Percentiles rank a stretch among this genome's conserved stretches.
phyloP scores from a whole-genome alignment of 2,888 invertebrate species.

The Apamea crenata region DNA sequence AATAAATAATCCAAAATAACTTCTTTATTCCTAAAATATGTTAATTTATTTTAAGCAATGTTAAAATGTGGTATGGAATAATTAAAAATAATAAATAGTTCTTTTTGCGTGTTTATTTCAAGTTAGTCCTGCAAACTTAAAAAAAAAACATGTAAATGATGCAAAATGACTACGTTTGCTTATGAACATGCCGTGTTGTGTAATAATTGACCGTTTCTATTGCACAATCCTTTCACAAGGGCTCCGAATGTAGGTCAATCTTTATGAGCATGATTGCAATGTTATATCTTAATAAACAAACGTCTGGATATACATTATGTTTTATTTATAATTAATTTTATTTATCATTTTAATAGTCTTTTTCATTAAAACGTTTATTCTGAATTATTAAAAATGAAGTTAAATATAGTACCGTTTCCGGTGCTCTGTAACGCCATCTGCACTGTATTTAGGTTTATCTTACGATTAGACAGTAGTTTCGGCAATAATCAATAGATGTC shows the following conservation, averaged over 20 bases:
- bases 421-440: slow-evolving; percentile 67
- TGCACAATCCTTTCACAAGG: slow-evolving; percentile 91
- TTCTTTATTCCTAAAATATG: slow-evolving; percentile 31
- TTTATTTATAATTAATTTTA: slow-evolving; percentile 10
- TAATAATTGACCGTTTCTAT: slow-evolving; percentile 90
- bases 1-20: slow-evolving; percentile 54
- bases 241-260: slow-evolving; percentile 90
- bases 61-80: slow-evolving; percentile 12
- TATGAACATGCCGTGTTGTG: slow-evolving; percentile 88
- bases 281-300: slow-evolving; percentile 69
- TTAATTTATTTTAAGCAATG: slow-evolving; percentile 29
- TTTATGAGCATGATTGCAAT: slow-evolving; percentile 84
- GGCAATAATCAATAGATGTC: slow-evolving; percentile 51
- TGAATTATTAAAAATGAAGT: slow-evolving; percentile 20
- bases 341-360: slow-evolving; percentile 7
- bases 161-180: slow-evolving; percentile 87
- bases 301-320: not conserved
- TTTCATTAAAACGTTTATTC: not conserved
- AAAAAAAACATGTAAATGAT: slow-evolving; percentile 81
- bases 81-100: slow-evolving; percentile 69
- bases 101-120: slow-evolving; percentile 70
- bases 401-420: slow-evolving; percentile 58
- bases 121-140: slow-evolving; percentile 68
- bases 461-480: slow-evolving; percentile 27
- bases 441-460: slow-evolving; percentile 10